Evolutionary conservation across 2,113 vertebrate species (phyloP).

Genomic region (Pomatorhinus ruficollis): DNA sequence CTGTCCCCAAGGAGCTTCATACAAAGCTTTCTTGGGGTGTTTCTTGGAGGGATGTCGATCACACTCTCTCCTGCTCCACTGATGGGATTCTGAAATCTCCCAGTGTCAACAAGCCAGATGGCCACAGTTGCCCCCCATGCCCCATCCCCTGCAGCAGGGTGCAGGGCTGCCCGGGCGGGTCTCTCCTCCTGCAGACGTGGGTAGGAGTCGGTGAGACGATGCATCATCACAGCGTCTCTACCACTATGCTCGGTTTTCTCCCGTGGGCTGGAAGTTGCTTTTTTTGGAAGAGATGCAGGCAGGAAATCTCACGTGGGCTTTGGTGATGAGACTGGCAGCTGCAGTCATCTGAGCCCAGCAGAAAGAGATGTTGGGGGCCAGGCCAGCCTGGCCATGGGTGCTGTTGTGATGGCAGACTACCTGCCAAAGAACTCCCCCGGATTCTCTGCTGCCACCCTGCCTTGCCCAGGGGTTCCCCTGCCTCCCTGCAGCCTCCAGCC

Average conservation of each 20-base stretch:
- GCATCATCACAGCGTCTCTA: background rate
- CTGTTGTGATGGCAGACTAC: background rate
- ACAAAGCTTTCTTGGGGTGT: background rate
- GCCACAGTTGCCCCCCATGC: accelerated
- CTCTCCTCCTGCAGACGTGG: background rate
- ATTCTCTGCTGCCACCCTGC: background rate
- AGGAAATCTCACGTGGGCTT: background rate
- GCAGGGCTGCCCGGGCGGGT: background rate
- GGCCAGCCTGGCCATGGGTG: background rate
- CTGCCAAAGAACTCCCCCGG: background rate
- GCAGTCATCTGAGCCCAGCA: background rate
- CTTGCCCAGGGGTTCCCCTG: background rate
- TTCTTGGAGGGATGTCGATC: background rate
- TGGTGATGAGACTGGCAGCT: background rate
- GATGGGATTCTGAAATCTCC: background rate
- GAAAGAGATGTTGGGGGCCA: background rate
- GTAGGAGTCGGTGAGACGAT: background rate
- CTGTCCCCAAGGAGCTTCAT: background rate
- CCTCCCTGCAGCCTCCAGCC: background rate
- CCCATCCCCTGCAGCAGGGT: background rate
- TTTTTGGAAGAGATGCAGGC: conserved; percentile 36
- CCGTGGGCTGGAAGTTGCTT: conserved; percentile 36
- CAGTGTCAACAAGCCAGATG: background rate
- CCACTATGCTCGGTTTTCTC: background rate
- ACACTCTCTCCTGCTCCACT: background rate